Evolutionary conservation across 2,888 invertebrate species (phyloP).

Genomic region (Pandemis corylana): DNA sequence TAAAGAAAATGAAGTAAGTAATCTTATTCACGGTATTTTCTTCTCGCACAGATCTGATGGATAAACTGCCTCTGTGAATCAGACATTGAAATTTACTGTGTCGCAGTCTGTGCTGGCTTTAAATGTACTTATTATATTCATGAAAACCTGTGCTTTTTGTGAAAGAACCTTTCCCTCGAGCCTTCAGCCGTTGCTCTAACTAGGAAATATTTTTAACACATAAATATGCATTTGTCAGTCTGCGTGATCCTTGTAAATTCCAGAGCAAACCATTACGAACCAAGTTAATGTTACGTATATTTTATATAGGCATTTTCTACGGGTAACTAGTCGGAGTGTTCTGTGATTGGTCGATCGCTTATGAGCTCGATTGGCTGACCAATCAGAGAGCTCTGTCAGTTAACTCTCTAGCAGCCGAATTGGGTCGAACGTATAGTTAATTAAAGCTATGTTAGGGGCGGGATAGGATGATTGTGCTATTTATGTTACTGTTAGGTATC

Average conservation of each 20-base stretch:
- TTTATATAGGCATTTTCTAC: slow-evolving; percentile 36
- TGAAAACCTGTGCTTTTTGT: slow-evolving; percentile 41
- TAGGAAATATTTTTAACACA: slow-evolving; percentile 35
- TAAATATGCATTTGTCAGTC: slow-evolving; percentile 34
- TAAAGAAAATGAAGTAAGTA: no score
- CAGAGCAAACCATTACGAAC: slow-evolving; percentile 26
- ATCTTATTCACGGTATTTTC: not conserved
- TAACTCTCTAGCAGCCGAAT: slow-evolving; percentile 21
- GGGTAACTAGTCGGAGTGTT: slow-evolving; percentile 11
- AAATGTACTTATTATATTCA: slow-evolving; percentile 39
- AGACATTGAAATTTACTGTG: not conserved
- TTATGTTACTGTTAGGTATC: slow-evolving; percentile 53
- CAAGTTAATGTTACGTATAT: slow-evolving; percentile 31
- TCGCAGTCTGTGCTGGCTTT: slow-evolving; percentile 31
- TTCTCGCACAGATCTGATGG: no score
- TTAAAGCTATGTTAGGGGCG: slow-evolving; percentile 63
- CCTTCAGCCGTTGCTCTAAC: slow-evolving; percentile 35
- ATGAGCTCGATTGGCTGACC: slow-evolving; percentile 19
- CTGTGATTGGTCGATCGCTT: slow-evolving; percentile 31
- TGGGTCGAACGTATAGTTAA: slow-evolving; percentile 31
- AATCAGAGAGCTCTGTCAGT: slow-evolving; percentile 31
- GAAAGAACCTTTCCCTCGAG: slow-evolving; percentile 38
- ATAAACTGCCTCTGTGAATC: not conserved
- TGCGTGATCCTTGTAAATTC: slow-evolving; percentile 29
- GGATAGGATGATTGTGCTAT: slow-evolving; percentile 76